A percentile compares a stretch with the other conserved stretches of the same genome.
Conservation (phyloP, 1,140 invertebrate species). For the Eubasilissa regina region DNA sequence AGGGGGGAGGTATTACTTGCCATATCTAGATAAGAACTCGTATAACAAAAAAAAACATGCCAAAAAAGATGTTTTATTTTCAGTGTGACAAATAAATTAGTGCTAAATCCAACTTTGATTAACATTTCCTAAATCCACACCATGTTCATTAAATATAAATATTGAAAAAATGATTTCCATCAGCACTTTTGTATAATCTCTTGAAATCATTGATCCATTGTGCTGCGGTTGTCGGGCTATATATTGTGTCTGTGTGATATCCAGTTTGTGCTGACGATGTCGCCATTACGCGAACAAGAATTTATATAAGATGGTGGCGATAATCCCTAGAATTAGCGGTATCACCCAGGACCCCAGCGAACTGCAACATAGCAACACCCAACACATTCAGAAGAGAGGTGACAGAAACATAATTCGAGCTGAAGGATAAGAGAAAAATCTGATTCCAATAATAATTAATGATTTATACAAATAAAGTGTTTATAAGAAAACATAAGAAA, state of each 20-base stretch:
- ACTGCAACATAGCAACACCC: slow-evolving; percentile 59
- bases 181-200: not conserved
- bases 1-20: not conserved
- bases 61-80: too few relatives aligned
- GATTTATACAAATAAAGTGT: not conserved
- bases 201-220: not conserved
- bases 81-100: not conserved
- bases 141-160: not conserved
- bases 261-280: slow-evolving; percentile 6
- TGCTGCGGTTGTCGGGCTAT: not conserved
- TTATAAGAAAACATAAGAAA: too few relatives aligned
- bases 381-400: slow-evolving; percentile 50
- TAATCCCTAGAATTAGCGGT: slow-evolving; percentile 56
- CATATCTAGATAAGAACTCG: not conserved
- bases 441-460: not conserved
- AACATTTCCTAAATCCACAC: not conserved
- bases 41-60: not conserved
- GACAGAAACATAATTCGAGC: not conserved
- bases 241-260: not conserved
- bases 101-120: too few relatives aligned
- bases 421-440: not conserved
- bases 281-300: slow-evolving; percentile 56
- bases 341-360: slow-evolving; percentile 57
- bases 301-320: slow-evolving; percentile 57
- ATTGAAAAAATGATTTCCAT: not conserved